phyloP scores from a whole-genome alignment of 2,113 vertebrate genomes.

The Malurus alboscapulatus region DNA sequence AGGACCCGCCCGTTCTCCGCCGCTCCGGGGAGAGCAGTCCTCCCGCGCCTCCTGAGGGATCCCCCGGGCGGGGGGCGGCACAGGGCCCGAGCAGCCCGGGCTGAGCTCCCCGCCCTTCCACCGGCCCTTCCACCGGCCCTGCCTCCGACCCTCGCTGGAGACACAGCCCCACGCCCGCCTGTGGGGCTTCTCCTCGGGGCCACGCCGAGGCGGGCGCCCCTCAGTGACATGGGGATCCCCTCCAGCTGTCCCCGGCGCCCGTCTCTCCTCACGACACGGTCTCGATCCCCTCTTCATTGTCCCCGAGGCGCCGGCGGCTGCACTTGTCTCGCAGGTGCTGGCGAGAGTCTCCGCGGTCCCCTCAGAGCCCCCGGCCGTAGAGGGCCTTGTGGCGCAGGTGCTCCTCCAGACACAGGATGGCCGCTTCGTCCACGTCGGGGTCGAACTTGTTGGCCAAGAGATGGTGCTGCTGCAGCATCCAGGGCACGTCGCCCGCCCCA shows the following conservation, averaged over 20 bases:
- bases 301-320: too few relatives aligned
- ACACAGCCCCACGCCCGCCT: not conserved
- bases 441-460: conserved; percentile 95
- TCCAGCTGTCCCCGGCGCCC: too few relatives aligned
- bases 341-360: too few relatives aligned
- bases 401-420: conserved; percentile 85
- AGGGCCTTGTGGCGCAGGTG: conserved; percentile 78
- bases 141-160: too few relatives aligned
- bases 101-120: not conserved
- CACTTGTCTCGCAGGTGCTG: not conserved
- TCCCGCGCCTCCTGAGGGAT: not conserved
- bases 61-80: not conserved
- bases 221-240: not conserved
- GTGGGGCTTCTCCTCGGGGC: not conserved
- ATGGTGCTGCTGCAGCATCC: conserved; percentile 84
- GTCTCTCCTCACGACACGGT: rapidly evolving
- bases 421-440: conserved; percentile 78
- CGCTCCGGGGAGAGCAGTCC: rapidly evolving
- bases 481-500: conserved; percentile 83
- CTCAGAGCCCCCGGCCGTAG: conserved; percentile 54
- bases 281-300: not conserved
- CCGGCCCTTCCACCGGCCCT: rapidly evolving
- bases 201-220: too few relatives aligned
- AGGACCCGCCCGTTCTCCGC: rapidly evolving
- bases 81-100: not conserved